Conservation (phyloP, 2,888 invertebrate species). For the Diplazon laetatorius region DNA sequence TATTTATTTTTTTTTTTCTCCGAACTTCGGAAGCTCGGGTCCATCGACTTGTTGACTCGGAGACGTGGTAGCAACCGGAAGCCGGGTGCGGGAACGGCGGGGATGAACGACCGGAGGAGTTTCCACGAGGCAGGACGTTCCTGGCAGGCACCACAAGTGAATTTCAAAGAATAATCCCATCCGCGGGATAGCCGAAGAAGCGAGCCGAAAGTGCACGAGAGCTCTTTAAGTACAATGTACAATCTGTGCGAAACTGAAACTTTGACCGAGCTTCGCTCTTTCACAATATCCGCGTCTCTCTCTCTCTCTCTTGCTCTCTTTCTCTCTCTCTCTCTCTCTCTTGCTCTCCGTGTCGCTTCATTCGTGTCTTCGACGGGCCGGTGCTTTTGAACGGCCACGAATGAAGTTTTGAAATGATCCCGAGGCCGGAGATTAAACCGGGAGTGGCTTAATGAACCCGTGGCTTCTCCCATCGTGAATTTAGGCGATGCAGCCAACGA, state of each 20-base stretch:
- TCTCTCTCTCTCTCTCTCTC: background rate
- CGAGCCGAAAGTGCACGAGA: conserved; percentile 13
- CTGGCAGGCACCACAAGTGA: conserved; percentile 46
- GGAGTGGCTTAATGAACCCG: conserved; percentile 61
- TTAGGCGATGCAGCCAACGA: background rate
- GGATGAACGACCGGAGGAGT: conserved; percentile 54
- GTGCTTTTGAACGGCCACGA: conserved; percentile 39
- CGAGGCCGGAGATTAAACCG: conserved; percentile 66
- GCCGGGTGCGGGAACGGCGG: background rate
- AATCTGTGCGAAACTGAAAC: conserved; percentile 14
- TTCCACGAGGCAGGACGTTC: conserved; percentile 44
- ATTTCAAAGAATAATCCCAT: conserved; percentile 44
- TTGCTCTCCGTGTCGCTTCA: background rate
- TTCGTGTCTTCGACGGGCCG: conserved; percentile 43
- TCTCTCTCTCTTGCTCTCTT: background rate
- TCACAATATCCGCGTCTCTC: background rate
- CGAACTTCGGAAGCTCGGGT: conserved; percentile 50
- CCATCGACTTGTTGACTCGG: conserved; percentile 63
- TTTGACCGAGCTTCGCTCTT: background rate
- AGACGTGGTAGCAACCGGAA: background rate
- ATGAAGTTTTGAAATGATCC: conserved; percentile 59
- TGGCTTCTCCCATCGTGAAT: conserved; percentile 29
- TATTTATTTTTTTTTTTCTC: conserved; percentile 57
- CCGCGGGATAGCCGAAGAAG: background rate
- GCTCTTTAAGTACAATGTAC: conserved; percentile 17